Evolutionary conservation across 2,113 vertebrate species (phyloP).

Genomic region (Phalacrocorax carbo): DNA sequence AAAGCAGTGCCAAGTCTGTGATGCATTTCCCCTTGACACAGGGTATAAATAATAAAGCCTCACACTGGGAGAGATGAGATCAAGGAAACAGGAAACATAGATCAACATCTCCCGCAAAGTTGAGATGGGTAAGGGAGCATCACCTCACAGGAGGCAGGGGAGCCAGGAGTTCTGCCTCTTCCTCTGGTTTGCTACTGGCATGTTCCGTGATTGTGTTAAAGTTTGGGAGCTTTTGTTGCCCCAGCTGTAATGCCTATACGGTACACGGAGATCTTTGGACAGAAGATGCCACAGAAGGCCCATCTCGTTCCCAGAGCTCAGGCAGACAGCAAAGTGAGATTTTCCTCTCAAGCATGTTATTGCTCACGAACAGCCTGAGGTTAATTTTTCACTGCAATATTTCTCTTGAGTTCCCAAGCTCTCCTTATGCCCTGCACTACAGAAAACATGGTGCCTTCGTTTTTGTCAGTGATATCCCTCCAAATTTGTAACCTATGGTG

Average conservation of each 20-base stretch:
- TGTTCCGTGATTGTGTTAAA: neutral
- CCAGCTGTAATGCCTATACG: neutral
- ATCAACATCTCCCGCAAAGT: neutral
- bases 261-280: neutral
- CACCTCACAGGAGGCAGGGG: neutral
- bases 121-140: neutral
- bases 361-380: neutral
- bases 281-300: neutral
- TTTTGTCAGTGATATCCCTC: neutral
- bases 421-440: neutral
- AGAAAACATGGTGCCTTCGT: neutral
- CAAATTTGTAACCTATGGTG: neutral
- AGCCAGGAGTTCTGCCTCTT: neutral
- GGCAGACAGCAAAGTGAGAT: conserved; percentile 12
- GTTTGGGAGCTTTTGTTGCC: neutral
- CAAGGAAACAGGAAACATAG: neutral
- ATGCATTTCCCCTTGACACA: neutral
- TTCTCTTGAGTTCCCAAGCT: neutral
- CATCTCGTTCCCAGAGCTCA: neutral
- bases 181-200: neutral
- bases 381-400: neutral
- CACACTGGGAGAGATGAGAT: neutral
- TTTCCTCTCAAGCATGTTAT: neutral
- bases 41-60: neutral
- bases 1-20: neutral